Base-by-base conservation (phyloP, 2,113 vertebrate species). In the Phrynosoma platyrhinos region DNA sequence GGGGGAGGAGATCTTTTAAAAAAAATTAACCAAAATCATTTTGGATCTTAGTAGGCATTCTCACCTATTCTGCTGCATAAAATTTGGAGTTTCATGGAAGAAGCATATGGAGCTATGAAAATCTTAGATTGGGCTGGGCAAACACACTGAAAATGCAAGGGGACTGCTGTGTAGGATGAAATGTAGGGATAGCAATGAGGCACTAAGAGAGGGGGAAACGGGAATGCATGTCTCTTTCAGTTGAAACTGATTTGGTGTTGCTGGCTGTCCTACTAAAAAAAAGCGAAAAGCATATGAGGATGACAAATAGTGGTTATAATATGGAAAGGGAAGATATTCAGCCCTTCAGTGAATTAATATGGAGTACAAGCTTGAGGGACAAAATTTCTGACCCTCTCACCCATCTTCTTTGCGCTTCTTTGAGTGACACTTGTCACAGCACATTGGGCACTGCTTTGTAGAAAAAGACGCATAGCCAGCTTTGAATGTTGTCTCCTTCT, bases 401-500 rank as follows among this genome's bases (percentile, higher is more conserved):
- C 58, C 74, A 32, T 9, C 7, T 25, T 36, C 36, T 36, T 36
- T 20, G 23, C 12, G 32, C n/a, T 30, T 20, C 62, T 36, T 77
- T 27, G 47, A 87, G 14, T 42, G n/a, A 7, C 76, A 52, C 16
- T n/a, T 40, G 6, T 66, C 20, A 10, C 76, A 68, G 13, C 23
- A 68, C 66, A 85, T 23, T 20, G 8, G n/a, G 8, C 10, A 0
- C 72, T 36, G 5, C n/a, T 68, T 53, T 36, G 77, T 12, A 40
- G 0, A 84, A 75, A 90, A 64, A 52, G 64, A 58, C 27, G 52
- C 25, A 88, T 84, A 90, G 72, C 64, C 36, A 89, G 74, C 80
- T 92, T 81, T 91, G 53, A 94, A 84, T 88, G 58, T 27, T 36
- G 16, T 21, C 13, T 62, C 1, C 10, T 18, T 83, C 84, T 84